These are phyloP conservation scores for Antechinus flavipes DNA, from an alignment of 2,113 vertebrate species.

Conservation along the genomic window DNA sequence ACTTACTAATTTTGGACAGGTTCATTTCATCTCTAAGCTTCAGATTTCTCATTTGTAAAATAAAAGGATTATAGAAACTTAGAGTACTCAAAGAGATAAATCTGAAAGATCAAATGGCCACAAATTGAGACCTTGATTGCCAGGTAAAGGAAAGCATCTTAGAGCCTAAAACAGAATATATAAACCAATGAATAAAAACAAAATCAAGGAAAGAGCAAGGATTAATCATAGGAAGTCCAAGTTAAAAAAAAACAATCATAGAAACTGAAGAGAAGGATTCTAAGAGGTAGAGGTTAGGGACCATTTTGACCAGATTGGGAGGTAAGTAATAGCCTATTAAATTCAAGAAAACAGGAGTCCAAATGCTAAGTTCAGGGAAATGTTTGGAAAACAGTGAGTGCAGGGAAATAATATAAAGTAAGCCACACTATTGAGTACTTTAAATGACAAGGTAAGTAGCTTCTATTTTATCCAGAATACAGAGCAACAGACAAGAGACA, in stretches of 20 bases:
- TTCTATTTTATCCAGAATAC: neutral
- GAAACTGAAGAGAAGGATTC: neutral
- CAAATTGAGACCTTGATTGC: neutral
- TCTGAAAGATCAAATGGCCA: neutral
- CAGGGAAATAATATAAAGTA: neutral
- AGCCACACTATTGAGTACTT: neutral
- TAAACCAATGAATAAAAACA: neutral
- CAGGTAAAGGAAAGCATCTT: neutral
- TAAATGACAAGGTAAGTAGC: neutral
- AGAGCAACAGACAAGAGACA: neutral
- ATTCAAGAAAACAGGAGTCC: neutral
- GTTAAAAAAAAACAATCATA: neutral
- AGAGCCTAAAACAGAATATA: neutral
- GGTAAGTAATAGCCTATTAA: neutral
- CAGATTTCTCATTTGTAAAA: neutral
- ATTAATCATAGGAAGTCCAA: neutral
- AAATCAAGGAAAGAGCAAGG: neutral
- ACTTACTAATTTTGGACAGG: neutral
- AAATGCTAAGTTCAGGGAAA: neutral
- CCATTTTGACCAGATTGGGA: neutral
- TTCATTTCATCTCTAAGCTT: neutral
- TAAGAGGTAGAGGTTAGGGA: neutral
- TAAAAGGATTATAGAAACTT: neutral
- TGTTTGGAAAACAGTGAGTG: neutral
- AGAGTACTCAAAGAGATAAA: neutral